These are phyloP conservation scores for Chlamydotis undulata DNA, from an alignment of 2,113 vertebrate genomes.

Conservation along the genomic window DNA sequence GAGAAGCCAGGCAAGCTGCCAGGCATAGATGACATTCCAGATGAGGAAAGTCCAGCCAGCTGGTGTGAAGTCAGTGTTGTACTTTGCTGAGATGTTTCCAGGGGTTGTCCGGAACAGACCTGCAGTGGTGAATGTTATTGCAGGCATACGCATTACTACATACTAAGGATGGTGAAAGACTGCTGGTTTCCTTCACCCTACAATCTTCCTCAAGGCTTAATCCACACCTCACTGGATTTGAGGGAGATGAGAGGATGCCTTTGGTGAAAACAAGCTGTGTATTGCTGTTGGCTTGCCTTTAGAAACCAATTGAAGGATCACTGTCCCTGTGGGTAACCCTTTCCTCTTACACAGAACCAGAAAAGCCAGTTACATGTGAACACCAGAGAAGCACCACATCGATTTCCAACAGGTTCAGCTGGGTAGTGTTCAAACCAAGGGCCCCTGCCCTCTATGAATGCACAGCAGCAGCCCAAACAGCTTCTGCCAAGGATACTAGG, in stretches of 20 bases:
- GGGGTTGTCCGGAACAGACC: slow-evolving; percentile 64
- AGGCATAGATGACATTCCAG: slow-evolving; percentile 62
- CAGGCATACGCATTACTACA: background rate
- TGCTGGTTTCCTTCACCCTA: background rate
- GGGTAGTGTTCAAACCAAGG: background rate
- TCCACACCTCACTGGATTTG: background rate
- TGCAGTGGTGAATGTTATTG: background rate
- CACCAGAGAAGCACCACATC: background rate
- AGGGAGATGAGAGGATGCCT: background rate
- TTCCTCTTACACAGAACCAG: slow-evolving; percentile 15
- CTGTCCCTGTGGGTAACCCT: background rate
- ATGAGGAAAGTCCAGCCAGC: slow-evolving; percentile 64
- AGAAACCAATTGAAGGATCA: background rate
- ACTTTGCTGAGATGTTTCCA: slow-evolving; percentile 63
- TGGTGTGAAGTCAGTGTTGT: slow-evolving; percentile 56
- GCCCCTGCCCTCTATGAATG: background rate
- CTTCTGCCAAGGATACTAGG: background rate
- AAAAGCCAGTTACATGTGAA: background rate
- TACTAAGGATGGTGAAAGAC: background rate
- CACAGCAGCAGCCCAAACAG: background rate
- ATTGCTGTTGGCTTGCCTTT: slow-evolving; percentile 10
- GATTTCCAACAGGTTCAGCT: background rate
- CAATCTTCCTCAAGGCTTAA: background rate
- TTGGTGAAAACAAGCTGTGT: background rate
- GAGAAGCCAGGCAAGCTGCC: slow-evolving; percentile 64